These are phyloP conservation scores for Columba janthina DNA, from an alignment of 2,113 vertebrate genomes.

Conservation along the genomic window DNA sequence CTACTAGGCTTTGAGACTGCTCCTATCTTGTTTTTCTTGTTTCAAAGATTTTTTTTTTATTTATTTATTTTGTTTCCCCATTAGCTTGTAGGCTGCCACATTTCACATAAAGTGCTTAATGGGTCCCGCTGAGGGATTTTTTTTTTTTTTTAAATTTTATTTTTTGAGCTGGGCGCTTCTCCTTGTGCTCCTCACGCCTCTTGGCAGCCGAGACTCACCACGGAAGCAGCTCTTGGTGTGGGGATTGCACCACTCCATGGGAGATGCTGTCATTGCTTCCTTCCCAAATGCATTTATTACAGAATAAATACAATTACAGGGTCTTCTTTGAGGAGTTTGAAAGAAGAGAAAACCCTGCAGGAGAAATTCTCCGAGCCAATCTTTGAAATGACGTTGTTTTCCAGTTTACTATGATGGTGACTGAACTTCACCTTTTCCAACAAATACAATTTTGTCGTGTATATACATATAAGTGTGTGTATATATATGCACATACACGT, in stretches of 20 bases:
- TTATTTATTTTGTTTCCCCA: background rate
- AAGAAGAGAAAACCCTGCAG: slow-evolving; percentile 52
- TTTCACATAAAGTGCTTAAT: slow-evolving; percentile 48
- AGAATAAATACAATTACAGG: slow-evolving; percentile 55
- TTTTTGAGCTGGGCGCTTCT: slow-evolving; percentile 56
- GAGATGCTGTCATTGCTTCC: slow-evolving; percentile 68
- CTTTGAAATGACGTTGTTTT: slow-evolving; percentile 61
- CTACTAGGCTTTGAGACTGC: slow-evolving; percentile 55
- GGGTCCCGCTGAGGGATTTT: slow-evolving; percentile 30
- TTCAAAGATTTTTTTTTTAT: background rate
- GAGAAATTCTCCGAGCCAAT: slow-evolving; percentile 51
- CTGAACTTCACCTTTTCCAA: slow-evolving; percentile 71
- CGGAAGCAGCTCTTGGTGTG: slow-evolving; percentile 59
- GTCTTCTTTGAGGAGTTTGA: slow-evolving; percentile 57
- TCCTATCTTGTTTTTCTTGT: slow-evolving; percentile 26
- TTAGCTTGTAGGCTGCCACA: slow-evolving; percentile 57
- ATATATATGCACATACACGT: slow-evolving; percentile 63
- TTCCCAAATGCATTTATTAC: slow-evolving; percentile 59
- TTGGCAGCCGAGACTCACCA: slow-evolving; percentile 48
- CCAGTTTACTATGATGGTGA: slow-evolving; percentile 77
- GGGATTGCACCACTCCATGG: slow-evolving; percentile 70
- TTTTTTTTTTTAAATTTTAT: background rate
- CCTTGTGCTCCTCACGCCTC: slow-evolving; percentile 44
- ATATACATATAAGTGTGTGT: slow-evolving; percentile 63
- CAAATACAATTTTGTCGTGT: slow-evolving; percentile 63